A percentile compares a stretch with the other conserved stretches of the same genome.
These are phyloP conservation scores for Nymphalis polychloros DNA, from an alignment of 2,888 invertebrate genomes.

Conservation along the genomic window DNA sequence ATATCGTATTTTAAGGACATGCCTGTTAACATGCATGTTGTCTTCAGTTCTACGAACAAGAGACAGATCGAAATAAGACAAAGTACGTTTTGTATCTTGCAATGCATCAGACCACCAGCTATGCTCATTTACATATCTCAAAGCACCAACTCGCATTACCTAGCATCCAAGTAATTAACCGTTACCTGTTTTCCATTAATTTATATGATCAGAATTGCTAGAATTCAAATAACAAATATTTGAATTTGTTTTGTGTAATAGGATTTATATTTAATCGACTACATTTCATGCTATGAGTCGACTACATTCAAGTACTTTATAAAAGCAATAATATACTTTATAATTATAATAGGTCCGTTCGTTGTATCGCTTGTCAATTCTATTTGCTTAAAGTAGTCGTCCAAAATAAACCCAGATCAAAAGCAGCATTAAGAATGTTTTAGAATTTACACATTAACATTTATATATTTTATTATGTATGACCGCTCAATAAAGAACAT, in stretches of 20 bases:
- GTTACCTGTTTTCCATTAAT: constrained; percentile 4
- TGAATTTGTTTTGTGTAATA: neutral
- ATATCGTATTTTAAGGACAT: constrained; percentile 26
- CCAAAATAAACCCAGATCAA: neutral
- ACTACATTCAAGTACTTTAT: neutral
- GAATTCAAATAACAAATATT: neutral
- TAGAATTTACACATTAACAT: neutral
- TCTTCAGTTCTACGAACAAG: constrained; percentile 32
- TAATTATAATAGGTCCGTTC: neutral
- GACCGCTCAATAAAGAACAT: neutral
- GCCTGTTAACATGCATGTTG: constrained; percentile 38
- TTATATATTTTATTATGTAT: neutral
- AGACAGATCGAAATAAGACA: constrained; percentile 46
- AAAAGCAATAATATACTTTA: neutral
- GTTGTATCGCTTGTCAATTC: constrained; percentile 8
- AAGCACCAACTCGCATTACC: constrained; percentile 9
- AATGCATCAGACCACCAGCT: constrained; percentile 65
- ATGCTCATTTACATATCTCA: constrained; percentile 64
- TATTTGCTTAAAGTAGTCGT: constrained; percentile 17
- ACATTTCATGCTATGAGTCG: neutral
- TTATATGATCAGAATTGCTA: neutral
- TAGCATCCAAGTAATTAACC: constrained; percentile 10
- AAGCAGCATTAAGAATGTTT: neutral
- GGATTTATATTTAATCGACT: neutral
- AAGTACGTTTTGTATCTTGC: constrained; percentile 42